Evolutionary conservation across 2,797 vertebrate genomes (phyloP).

Genomic region (Bovichtus variegatus): DNA sequence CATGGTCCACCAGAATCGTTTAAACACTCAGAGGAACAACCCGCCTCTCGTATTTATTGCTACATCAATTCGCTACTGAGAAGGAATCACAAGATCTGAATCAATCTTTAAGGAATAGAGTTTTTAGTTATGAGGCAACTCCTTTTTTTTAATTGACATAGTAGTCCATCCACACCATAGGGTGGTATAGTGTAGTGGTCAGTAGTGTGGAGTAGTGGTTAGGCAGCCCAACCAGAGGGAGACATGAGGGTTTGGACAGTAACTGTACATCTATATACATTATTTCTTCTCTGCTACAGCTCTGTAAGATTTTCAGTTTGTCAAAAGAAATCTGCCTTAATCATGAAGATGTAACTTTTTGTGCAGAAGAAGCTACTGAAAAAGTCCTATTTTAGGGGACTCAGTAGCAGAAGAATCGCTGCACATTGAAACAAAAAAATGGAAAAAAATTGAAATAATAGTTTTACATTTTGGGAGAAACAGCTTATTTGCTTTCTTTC

Average conservation of each 20-base stretch:
- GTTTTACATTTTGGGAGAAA: not conserved
- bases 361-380: not conserved
- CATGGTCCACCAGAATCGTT: constrained; percentile 55
- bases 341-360: not conserved
- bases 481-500: not conserved
- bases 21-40: constrained; percentile 64
- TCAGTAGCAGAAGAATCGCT: not conserved
- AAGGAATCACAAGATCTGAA: constrained; percentile 54
- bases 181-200: constrained; percentile 80
- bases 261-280: constrained; percentile 72
- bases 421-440: not conserved
- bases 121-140: constrained; percentile 66
- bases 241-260: constrained; percentile 54
- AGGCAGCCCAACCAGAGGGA: constrained; percentile 71
- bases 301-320: constrained; percentile 49
- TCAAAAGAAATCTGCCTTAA: not conserved
- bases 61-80: constrained; percentile 87
- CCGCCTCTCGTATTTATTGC: constrained; percentile 76
- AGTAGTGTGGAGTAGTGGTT: constrained; percentile 85
- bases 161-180: constrained; percentile 78
- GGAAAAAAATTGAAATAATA: not conserved
- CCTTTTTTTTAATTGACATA: constrained; percentile 52
- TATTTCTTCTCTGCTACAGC: constrained; percentile 54
- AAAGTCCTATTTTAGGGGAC: not conserved
- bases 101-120: constrained; percentile 56